These are phyloP conservation scores for Gadopsis marmoratus DNA, from an alignment of 2,797 vertebrate genomes.

Conservation along the genomic window DNA sequence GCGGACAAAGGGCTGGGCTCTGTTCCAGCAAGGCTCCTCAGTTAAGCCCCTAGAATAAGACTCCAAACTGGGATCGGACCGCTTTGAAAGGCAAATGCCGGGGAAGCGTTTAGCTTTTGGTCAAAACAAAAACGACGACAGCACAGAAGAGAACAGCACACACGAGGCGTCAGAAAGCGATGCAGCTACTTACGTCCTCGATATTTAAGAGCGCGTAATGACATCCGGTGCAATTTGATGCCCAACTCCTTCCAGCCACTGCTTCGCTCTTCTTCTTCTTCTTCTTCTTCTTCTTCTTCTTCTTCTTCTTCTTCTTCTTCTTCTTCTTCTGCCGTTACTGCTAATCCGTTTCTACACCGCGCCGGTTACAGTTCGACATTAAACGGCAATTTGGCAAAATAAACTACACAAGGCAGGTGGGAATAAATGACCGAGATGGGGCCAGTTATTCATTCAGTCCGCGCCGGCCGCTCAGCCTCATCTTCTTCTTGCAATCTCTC, in stretches of 20 bases:
- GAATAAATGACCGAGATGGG: slow-evolving; percentile 63
- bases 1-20: slow-evolving; percentile 35
- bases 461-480: slow-evolving; percentile 69
- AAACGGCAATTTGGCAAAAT: slow-evolving; percentile 76
- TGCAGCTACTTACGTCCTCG: slow-evolving; percentile 75
- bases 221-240: slow-evolving; percentile 82
- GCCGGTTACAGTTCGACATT: slow-evolving; percentile 61
- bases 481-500: slow-evolving; percentile 75
- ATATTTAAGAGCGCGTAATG: slow-evolving; percentile 78
- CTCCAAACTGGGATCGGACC: too few relatives aligned
- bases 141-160: too few relatives aligned
- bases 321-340: slow-evolving; percentile 21
- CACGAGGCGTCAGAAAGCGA: neutral
- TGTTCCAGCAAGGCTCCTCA: neutral
- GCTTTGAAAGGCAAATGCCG: neutral
- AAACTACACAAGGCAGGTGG: slow-evolving; percentile 75
- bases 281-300: slow-evolving; percentile 1
- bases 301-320: neutral
- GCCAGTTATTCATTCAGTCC: slow-evolving; percentile 70
- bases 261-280: slow-evolving; percentile 18
- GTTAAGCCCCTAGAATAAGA: slow-evolving; percentile 10
- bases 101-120: neutral
- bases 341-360: slow-evolving; percentile 46
- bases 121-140: neutral
- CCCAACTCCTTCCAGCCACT: slow-evolving; percentile 54